phyloP scores from a whole-genome alignment of 2,797 vertebrate species.

The Mareca penelope region DNA sequence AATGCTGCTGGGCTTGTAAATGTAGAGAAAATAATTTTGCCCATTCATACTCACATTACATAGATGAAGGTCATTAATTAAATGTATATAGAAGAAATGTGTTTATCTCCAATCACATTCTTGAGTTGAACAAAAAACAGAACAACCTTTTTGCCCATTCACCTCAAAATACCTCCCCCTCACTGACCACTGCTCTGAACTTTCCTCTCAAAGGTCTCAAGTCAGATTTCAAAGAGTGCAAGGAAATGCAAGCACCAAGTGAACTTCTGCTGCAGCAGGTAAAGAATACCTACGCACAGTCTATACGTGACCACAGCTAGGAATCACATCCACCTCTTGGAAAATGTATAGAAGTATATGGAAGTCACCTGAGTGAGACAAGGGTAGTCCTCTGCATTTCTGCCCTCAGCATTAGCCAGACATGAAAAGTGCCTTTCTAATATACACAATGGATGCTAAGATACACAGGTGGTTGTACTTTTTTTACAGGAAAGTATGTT shows the following conservation, averaged over 20 bases:
- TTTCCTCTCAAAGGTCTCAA: neutral
- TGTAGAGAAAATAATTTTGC: neutral
- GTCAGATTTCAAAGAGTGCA: neutral
- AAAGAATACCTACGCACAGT: neutral
- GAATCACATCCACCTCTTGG: no score
- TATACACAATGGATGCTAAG: neutral
- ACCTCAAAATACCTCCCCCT: rapidly evolving
- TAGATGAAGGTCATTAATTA: neutral
- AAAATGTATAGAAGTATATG: neutral
- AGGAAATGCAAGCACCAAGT: neutral
- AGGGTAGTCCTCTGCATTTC: neutral
- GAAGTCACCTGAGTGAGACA: neutral
- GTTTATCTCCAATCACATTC: neutral
- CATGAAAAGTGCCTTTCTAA: neutral
- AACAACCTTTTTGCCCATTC: neutral
- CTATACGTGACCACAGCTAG: rapidly evolving
- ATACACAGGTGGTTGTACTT: neutral
- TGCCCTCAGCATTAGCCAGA: neutral
- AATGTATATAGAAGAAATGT: neutral
- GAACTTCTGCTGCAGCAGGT: neutral
- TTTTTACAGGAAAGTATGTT: neutral
- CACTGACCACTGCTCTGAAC: neutral
- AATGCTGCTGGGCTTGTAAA: neutral
- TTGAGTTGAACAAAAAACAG: neutral
- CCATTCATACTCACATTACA: neutral